Evolutionary conservation across 2,113 vertebrate species (phyloP).

Genomic region (Hyla sarda): DNA sequence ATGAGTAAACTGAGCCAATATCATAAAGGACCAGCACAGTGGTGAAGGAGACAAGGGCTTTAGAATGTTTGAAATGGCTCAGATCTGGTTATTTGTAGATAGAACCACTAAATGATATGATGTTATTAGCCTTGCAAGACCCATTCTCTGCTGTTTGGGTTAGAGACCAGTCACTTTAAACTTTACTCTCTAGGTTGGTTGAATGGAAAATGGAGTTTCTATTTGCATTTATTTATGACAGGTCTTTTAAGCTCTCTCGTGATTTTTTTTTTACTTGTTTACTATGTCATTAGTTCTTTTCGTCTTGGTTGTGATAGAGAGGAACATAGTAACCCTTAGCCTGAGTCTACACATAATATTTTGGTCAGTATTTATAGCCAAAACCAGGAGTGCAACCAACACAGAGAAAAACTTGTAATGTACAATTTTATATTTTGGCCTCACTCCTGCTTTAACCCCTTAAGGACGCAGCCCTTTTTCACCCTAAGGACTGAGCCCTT

Average conservation of each 20-base stretch:
- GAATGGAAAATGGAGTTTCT: not conserved
- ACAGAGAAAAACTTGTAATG: too few relatives aligned
- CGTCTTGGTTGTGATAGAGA: not conserved
- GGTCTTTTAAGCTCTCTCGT: too few relatives aligned
- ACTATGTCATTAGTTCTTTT: too few relatives aligned
- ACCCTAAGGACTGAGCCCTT: too few relatives aligned
- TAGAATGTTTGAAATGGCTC: slow-evolving; percentile 40
- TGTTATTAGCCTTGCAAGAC: not conserved
- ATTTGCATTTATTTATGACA: not conserved
- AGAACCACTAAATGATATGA: not conserved
- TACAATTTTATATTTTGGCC: too few relatives aligned
- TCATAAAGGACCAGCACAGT: not conserved
- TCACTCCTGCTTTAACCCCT: not conserved
- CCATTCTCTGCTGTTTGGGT: not conserved
- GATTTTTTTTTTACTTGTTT: too few relatives aligned
- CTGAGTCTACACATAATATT: too few relatives aligned
- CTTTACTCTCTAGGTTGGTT: not conserved
- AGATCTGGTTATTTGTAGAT: slow-evolving; percentile 26
- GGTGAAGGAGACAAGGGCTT: not conserved
- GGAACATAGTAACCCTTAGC: not conserved
- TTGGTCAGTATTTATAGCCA: too few relatives aligned
- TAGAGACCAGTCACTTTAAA: too few relatives aligned
- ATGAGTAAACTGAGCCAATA: slow-evolving; percentile 34
- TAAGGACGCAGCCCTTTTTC: too few relatives aligned
- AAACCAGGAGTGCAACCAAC: too few relatives aligned